Evolutionary conservation across 1,140 invertebrate genomes (phyloP).

Genomic region (Calliopsis andreniformis): DNA sequence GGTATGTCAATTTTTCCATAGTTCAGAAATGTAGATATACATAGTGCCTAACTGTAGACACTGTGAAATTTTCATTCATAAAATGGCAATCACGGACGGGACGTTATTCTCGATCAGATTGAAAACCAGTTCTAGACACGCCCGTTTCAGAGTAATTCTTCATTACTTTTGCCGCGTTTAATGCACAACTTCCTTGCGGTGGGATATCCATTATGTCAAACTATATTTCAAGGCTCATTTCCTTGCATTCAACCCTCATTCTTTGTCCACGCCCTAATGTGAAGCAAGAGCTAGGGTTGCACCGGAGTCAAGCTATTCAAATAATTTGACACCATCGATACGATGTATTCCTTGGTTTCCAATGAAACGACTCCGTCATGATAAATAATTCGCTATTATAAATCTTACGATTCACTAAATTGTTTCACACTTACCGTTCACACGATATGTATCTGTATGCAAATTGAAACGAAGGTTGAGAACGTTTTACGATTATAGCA

Average conservation of each 20-base stretch:
- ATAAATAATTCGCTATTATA: background rate
- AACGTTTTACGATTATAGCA: too few species aligned
- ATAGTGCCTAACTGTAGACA: constrained; percentile 28
- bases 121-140: constrained; percentile 63
- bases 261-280: constrained; percentile 35
- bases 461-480: too few species aligned
- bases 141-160: constrained; percentile 60
- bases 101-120: constrained; percentile 48
- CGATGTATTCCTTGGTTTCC: background rate
- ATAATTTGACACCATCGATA: constrained; percentile 15
- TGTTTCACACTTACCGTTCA: background rate
- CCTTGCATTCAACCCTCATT: constrained; percentile 52
- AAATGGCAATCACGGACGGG: constrained; percentile 37
- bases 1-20: constrained; percentile 10
- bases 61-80: constrained; percentile 41
- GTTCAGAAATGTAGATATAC: background rate
- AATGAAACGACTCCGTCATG: background rate
- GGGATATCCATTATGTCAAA: constrained; percentile 45
- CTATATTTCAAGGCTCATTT: constrained; percentile 62
- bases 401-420: constrained; percentile 13
- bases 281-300: background rate
- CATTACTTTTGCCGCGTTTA: constrained; percentile 36
- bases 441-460: too few species aligned
- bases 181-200: constrained; percentile 37
- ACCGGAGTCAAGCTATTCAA: background rate